A percentile compares a stretch with the other conserved stretches of the same genome.
Evolutionary conservation across 2,888 invertebrate species (phyloP).

Genomic region (Andrena bicolor): DNA sequence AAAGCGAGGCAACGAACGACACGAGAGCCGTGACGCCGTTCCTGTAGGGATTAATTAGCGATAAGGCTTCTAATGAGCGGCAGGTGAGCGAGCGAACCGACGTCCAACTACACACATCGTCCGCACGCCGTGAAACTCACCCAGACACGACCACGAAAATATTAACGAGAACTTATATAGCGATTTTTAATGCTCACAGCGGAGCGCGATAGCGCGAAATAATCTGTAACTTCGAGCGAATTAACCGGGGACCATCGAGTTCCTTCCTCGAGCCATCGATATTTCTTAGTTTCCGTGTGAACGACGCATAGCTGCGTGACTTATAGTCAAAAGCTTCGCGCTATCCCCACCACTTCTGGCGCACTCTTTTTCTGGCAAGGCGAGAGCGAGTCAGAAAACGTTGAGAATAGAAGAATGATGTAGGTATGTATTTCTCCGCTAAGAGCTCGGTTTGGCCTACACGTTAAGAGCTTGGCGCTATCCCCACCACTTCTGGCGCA

Average conservation of each 20-base stretch:
- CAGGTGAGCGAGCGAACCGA: conserved; percentile 81
- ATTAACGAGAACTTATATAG: conserved; percentile 49
- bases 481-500: too few species aligned
- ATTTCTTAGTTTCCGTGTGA: too few species aligned
- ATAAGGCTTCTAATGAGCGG: conserved; percentile 85
- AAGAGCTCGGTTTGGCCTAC: too few species aligned
- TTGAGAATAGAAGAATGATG: too few species aligned
- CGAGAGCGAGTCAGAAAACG: too few species aligned
- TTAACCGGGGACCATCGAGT: not conserved
- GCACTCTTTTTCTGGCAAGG: too few species aligned
- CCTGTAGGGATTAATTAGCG: conserved; percentile 84
- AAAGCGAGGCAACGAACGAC: conserved; percentile 79
- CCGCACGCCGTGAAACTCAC: conserved; percentile 3
- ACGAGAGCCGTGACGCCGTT: conserved; percentile 83
- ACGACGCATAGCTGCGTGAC: too few species aligned
- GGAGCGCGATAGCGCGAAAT: conserved; percentile 1
- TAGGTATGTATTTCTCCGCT: too few species aligned
- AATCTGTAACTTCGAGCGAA: not conserved
- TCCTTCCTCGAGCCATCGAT: too few species aligned
- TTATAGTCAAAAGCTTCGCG: too few species aligned
- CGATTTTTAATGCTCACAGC: conserved; percentile 28
- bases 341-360: too few species aligned
- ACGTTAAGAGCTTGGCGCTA: too few species aligned
- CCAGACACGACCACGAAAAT: conserved; percentile 27
- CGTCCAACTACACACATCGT: conserved; percentile 62